These are phyloP conservation scores for Potamarius usumacintae DNA, from an alignment of 2,113 vertebrate species.

Conservation along the genomic window DNA sequence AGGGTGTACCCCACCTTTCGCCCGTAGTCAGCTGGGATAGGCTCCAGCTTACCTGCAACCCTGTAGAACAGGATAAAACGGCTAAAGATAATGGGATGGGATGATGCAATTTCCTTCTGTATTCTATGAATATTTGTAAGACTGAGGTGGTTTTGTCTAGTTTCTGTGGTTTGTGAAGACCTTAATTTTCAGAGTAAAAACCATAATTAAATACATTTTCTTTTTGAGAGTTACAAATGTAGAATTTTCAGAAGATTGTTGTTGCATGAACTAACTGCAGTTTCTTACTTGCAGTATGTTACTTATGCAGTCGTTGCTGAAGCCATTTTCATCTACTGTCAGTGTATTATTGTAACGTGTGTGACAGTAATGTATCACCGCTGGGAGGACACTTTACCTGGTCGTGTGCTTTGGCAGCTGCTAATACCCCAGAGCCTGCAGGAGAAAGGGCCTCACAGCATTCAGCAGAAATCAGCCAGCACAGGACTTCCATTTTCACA, in stretches of 20 bases:
- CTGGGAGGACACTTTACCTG: not conserved
- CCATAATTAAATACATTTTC: not conserved
- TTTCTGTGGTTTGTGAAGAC: no score
- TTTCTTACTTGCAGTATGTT: not conserved
- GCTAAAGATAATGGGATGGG: no score
- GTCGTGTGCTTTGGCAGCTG: not conserved
- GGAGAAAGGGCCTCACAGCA: not conserved
- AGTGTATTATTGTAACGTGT: not conserved
- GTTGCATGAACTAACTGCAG: not conserved
- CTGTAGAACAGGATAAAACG: no score
- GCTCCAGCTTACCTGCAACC: no score
- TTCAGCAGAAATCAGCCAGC: not conserved
- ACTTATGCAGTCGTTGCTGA: not conserved
- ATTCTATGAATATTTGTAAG: conserved; percentile 20
- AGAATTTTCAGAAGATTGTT: not conserved
- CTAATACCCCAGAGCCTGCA: not conserved
- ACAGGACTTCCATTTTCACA: not conserved
- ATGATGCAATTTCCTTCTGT: not conserved
- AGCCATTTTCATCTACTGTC: not conserved
- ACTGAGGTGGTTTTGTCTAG: not conserved
- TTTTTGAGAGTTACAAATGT: not conserved
- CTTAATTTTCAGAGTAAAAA: not conserved
- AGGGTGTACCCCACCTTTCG: no score
- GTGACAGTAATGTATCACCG: not conserved
- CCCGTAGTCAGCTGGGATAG: no score